Evolutionary conservation across 2,113 vertebrate genomes (phyloP).

Genomic region (Corydoras sp.): DNA sequence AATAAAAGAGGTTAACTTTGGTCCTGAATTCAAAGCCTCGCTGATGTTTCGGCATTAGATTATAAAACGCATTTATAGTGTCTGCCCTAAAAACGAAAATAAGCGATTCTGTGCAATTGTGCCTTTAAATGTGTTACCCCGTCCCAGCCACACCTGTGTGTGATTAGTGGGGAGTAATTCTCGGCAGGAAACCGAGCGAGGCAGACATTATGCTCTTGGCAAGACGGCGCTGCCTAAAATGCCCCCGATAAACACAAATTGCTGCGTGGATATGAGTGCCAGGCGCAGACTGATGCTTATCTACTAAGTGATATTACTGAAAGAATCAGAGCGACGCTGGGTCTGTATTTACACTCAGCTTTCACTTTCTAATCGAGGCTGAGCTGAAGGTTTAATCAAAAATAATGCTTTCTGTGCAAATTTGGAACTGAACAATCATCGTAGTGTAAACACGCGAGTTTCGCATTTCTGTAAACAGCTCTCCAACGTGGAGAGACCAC

Average conservation of each 20-base stretch:
- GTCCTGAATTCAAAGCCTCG: too few species aligned
- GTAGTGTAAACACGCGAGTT: too few species aligned
- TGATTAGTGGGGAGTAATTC: slow-evolving; percentile 42
- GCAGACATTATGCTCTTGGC: background rate
- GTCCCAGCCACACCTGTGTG: slow-evolving; percentile 26
- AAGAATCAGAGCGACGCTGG: background rate
- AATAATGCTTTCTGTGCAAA: background rate
- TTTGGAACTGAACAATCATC: background rate
- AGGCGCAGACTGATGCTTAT: slow-evolving; percentile 17
- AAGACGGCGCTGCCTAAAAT: background rate
- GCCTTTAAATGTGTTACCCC: too few species aligned
- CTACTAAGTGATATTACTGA: slow-evolving; percentile 6
- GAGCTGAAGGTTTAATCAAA: background rate
- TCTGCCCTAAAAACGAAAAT: background rate
- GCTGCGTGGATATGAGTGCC: background rate
- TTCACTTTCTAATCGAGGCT: background rate
- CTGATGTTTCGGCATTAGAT: too few species aligned
- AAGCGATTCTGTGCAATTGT: background rate
- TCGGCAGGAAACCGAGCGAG: slow-evolving; percentile 27
- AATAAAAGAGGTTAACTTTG: too few species aligned
- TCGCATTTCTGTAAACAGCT: slow-evolving; percentile 1
- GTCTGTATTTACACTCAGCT: background rate
- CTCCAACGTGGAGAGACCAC: background rate
- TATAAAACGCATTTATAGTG: too few species aligned
- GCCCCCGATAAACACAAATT: background rate